Percentiles rank a stretch among this genome's conserved stretches.
Evolutionary conservation across 2,113 vertebrate genomes (phyloP).

Genomic region (Chionomys nivalis): DNA sequence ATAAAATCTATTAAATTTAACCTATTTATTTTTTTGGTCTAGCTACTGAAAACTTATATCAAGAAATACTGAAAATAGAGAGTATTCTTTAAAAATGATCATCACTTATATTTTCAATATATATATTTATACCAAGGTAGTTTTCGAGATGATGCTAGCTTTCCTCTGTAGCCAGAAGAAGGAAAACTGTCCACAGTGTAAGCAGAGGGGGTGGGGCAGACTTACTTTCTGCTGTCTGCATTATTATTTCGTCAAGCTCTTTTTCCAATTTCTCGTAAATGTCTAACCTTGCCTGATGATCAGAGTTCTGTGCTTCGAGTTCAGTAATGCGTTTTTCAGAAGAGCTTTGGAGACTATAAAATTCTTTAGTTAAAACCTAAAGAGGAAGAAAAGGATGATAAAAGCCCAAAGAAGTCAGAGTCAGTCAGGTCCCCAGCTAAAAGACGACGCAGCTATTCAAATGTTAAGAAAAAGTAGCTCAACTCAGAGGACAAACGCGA

Average conservation of each 20-base stretch:
- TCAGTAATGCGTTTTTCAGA: slow-evolving; percentile 93
- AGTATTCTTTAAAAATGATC: slow-evolving; percentile 31
- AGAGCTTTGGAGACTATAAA: slow-evolving; percentile 95
- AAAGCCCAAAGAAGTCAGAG: slow-evolving; percentile 34
- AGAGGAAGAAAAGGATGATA: slow-evolving; percentile 60
- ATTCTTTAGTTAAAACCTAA: slow-evolving; percentile 97
- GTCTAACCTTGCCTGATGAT: slow-evolving; percentile 92
- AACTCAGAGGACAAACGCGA: neutral
- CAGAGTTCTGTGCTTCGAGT: slow-evolving; percentile 93
- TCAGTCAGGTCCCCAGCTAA: slow-evolving; percentile 40
- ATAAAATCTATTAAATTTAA: slow-evolving; percentile 10
- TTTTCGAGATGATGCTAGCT: slow-evolving; percentile 28
- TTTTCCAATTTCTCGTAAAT: slow-evolving; percentile 95
- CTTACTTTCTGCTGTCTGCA: slow-evolving; percentile 98
- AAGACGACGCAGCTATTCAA: slow-evolving; percentile 6
- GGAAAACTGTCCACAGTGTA: neutral
- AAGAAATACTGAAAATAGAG: slow-evolving; percentile 62
- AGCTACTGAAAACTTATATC: slow-evolving; percentile 1
- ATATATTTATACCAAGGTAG: neutral
- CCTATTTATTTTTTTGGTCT: neutral
- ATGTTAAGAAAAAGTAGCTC: slow-evolving; percentile 49
- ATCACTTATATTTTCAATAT: slow-evolving; percentile 32
- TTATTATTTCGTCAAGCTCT: slow-evolving; percentile 96
- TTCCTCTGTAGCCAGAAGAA: slow-evolving; percentile 44
- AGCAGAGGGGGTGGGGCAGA: neutral